Base-by-base conservation (phyloP, 2,113 vertebrate genomes). In the Pipa parva region DNA sequence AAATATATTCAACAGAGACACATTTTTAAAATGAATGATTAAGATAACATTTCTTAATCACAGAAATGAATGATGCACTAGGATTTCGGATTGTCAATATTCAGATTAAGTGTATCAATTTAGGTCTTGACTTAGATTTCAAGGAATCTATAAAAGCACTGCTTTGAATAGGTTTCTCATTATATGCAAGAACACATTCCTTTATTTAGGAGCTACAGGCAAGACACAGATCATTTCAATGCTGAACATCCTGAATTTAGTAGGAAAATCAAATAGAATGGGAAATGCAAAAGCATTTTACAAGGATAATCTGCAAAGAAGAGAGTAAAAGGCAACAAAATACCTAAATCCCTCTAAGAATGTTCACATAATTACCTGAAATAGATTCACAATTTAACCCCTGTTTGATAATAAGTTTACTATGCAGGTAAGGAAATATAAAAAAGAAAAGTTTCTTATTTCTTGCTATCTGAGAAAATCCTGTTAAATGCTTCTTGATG, bases 181-280 rank as follows among this genome's bases (percentile, higher is more conserved):
- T 70, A 70, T 61, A 70, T 24, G 48, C 66, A 70, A 54, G 58
- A 48, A 29, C 57, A 61, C 31, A 45, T 70, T 70, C 58, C 57
- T 70, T 42, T 70, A 46, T 49, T 61, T 70, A 60, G 49, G 48
- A 70, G 57, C 57, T 61, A 70, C 46, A 51, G 65, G 56, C 65
- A 68, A 59, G 65, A 68, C 46, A 68, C 66, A 70, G 58, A 70
- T 70, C 66, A 70, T 70, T 70, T 70, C 60, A 70, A 70, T 58
- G 61, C 66, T 61, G 57, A 70, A 70, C 66, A 70, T 61, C 48
- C 57, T 61, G 48, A 70, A 70, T 36, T 70, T 61, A 61, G 15
- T 52, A 61, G 33, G 29, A 61, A 45, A 70, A 70, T 54, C 18
- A 49, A 36, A 18, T 33, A 45, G 21, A 31, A 59, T 59, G 13